Conservation (phyloP, 2,797 vertebrate species). For the Sparidentex hasta region DNA sequence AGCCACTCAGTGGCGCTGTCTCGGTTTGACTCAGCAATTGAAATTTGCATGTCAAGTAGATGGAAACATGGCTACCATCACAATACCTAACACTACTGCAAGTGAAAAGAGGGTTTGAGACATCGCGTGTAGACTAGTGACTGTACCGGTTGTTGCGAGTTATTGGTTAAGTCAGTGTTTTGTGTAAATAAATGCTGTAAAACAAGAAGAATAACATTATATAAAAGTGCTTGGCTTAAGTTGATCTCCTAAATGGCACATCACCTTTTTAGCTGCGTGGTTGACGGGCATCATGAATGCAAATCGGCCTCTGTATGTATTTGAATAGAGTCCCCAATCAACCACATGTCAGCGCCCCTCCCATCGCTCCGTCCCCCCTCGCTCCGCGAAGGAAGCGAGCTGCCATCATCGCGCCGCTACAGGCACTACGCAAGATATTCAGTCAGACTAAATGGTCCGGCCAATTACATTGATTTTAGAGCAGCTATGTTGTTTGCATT, state of each 20-base stretch:
- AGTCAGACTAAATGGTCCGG: conserved; percentile 67
- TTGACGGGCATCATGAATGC: conserved; percentile 22
- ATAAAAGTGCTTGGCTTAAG: not conserved
- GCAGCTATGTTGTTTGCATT: conserved; percentile 77
- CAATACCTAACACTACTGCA: no score
- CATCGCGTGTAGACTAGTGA: no score
- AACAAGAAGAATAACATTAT: not conserved
- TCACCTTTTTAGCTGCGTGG: conserved; percentile 17
- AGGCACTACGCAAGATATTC: conserved; percentile 64
- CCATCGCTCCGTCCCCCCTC: conserved; percentile 26
- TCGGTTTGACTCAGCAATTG: no score
- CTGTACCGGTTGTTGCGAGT: not conserved
- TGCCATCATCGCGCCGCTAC: conserved; percentile 49
- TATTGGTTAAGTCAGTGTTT: not conserved
- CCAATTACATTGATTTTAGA: conserved; percentile 79
- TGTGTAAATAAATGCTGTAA: not conserved
- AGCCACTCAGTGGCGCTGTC: no score
- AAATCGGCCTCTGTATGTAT: conserved; percentile 26
- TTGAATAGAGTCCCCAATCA: conserved; percentile 29
- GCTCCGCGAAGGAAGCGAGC: conserved; percentile 36
- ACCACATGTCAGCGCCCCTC: conserved; percentile 5
- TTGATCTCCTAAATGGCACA: conserved; percentile 12
- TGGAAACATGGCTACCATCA: no score
- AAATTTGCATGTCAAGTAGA: no score
- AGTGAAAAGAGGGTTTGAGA: no score